These are phyloP conservation scores for Andrena praecox DNA, from an alignment of 2,888 invertebrate genomes.

Conservation along the genomic window DNA sequence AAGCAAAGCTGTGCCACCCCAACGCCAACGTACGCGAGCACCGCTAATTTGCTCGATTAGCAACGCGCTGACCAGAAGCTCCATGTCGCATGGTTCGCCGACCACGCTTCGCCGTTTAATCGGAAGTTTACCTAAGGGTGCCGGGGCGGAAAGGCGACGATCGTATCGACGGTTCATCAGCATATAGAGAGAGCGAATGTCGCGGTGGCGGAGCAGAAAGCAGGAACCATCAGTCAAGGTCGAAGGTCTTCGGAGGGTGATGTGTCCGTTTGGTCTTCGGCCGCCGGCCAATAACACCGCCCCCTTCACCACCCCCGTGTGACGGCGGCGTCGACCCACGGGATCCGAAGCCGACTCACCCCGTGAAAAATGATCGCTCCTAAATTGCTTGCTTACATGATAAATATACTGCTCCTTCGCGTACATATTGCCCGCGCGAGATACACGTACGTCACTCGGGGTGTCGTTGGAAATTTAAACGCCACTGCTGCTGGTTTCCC, in stretches of 20 bases:
- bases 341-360: conserved; percentile 79
- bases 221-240: conserved; percentile 82
- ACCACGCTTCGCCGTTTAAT: conserved; percentile 28
- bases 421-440: conserved; percentile 66
- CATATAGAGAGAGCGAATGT: conserved; percentile 71
- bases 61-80: not conserved
- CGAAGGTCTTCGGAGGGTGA: conserved; percentile 75
- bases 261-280: conserved; percentile 82
- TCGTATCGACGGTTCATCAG: conserved; percentile 77
- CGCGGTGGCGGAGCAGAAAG: conserved; percentile 69
- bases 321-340: conserved; percentile 61
- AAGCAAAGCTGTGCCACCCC: not conserved
- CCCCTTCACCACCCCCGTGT: conserved; percentile 25
- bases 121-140: conserved; percentile 27
- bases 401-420: conserved; percentile 81
- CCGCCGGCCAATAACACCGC: conserved; percentile 83
- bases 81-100: not conserved
- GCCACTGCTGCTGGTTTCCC: conserved; percentile 6
- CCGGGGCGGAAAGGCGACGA: conserved; percentile 43
- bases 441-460: conserved; percentile 55
- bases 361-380: conserved; percentile 84
- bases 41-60: conserved; percentile 1
- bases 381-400: conserved; percentile 85
- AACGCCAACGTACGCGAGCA: not conserved
- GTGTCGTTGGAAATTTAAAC: conserved; percentile 44